A percentile compares a stretch with the other conserved stretches of the same genome.
These are phyloP conservation scores for Palythoa grandiflora DNA, from an alignment of 92 coral and sea anemone species.

Conservation along the genomic window DNA sequence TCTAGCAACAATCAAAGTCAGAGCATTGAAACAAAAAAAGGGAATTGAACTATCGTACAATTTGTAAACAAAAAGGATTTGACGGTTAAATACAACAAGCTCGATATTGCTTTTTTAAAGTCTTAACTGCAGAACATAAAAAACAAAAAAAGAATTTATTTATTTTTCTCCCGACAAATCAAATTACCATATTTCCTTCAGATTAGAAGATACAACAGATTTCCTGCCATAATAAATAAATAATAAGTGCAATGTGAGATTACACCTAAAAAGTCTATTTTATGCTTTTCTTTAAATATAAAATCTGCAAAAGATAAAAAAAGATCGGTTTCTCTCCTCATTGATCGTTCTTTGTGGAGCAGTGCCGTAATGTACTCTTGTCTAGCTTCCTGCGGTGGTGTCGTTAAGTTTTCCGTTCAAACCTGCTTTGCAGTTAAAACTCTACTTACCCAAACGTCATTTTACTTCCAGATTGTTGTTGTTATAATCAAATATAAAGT, in stretches of 20 bases:
- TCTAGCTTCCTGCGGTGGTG: neutral
- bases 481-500: neutral
- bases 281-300: neutral
- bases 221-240: neutral
- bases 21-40: too few relatives aligned
- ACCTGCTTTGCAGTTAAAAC: neutral
- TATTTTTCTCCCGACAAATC: too few relatives aligned
- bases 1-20: too few relatives aligned
- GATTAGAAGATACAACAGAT: neutral
- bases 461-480: neutral
- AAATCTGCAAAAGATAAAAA: neutral
- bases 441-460: neutral
- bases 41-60: too few relatives aligned
- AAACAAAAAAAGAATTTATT: too few relatives aligned
- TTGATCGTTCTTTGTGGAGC: neutral
- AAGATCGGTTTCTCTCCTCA: neutral
- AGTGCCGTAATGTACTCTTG: neutral
- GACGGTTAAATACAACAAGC: too few relatives aligned
- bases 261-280: neutral
- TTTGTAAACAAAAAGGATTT: too few relatives aligned
- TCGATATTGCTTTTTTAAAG: too few relatives aligned
- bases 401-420: neutral
- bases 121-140: too few relatives aligned
- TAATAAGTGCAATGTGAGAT: neutral
- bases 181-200: too few relatives aligned